These are phyloP conservation scores for Mus pahari DNA, from an alignment of 2,113 vertebrate species.

Conservation along the genomic window DNA sequence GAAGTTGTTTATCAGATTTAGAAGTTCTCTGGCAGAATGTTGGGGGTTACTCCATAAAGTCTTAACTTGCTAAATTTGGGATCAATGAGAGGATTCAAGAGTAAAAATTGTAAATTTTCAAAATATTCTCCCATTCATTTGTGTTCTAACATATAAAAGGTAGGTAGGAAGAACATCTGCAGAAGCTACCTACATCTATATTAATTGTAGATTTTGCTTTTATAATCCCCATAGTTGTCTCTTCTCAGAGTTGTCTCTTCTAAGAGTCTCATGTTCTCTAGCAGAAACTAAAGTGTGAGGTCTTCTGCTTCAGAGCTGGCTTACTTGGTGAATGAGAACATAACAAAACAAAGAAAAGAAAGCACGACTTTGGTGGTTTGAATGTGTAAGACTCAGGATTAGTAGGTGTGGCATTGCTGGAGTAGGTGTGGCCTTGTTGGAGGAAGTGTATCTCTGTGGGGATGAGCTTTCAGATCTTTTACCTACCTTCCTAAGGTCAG, in stretches of 20 bases:
- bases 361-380: background rate
- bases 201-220: conserved; percentile 47
- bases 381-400: no score
- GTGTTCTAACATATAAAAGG: conserved; percentile 9
- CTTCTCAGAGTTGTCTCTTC: conserved; percentile 65
- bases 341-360: background rate
- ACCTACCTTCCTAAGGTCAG: no score
- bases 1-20: no score
- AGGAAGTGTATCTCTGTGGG: no score
- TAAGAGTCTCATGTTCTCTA: background rate
- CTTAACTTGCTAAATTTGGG: conserved; percentile 75
- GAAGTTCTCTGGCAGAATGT: no score
- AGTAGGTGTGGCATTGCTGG: no score
- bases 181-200: conserved; percentile 55
- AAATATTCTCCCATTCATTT: conserved; percentile 44
- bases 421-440: no score
- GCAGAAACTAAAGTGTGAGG: background rate
- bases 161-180: conserved; percentile 41
- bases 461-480: no score
- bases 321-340: conserved; percentile 27
- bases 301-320: conserved; percentile 33
- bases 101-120: conserved; percentile 43
- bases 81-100: conserved; percentile 63
- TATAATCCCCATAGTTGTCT: background rate
- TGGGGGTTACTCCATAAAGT: conserved; percentile 64